phyloP scores from a whole-genome alignment of 1,140 invertebrate species.

The Radopholus similis region DNA sequence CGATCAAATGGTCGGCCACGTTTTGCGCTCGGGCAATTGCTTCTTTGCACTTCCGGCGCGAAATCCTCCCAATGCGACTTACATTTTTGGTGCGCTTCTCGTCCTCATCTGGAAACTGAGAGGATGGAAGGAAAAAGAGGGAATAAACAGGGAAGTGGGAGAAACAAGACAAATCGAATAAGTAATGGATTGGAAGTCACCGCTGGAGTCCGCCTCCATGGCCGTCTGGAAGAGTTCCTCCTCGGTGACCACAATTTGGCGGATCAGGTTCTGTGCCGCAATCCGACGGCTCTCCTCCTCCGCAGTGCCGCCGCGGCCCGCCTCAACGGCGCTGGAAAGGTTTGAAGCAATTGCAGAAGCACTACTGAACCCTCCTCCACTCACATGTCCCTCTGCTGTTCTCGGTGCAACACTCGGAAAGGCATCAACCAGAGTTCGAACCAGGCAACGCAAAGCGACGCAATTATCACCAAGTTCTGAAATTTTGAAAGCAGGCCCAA shows the following conservation, averaged over 20 bases:
- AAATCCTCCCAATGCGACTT: constrained; percentile 12
- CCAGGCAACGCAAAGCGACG: constrained; percentile 40
- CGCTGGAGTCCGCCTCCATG: constrained; percentile 5
- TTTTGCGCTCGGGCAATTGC: constrained; percentile 5
- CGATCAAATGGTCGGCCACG: background rate
- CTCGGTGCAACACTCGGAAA: constrained; percentile 35
- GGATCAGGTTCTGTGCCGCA: constrained; percentile 7
- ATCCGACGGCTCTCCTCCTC: background rate
- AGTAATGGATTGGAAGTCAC: too few relatives aligned
- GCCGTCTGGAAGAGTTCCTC: constrained; percentile 11
- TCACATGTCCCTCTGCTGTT: constrained; percentile 22
- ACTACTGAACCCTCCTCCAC: background rate
- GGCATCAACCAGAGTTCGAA: constrained; percentile 47
- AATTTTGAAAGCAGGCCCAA: constrained; percentile 13
- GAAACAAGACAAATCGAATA: too few relatives aligned
- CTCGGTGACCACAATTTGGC: constrained; percentile 12
- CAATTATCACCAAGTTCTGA: constrained; percentile 41
- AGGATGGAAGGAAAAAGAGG: too few relatives aligned
- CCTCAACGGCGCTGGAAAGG: background rate
- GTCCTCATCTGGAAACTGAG: constrained; percentile 8
- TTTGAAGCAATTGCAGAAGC: too few relatives aligned
- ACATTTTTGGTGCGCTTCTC: constrained; percentile 7
- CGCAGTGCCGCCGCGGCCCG: background rate
- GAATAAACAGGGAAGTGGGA: too few relatives aligned
- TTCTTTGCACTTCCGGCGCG: constrained; percentile 14